These are phyloP conservation scores for Cephalopterus ornatus DNA, from an alignment of 2,113 vertebrate genomes.

Conservation along the genomic window DNA sequence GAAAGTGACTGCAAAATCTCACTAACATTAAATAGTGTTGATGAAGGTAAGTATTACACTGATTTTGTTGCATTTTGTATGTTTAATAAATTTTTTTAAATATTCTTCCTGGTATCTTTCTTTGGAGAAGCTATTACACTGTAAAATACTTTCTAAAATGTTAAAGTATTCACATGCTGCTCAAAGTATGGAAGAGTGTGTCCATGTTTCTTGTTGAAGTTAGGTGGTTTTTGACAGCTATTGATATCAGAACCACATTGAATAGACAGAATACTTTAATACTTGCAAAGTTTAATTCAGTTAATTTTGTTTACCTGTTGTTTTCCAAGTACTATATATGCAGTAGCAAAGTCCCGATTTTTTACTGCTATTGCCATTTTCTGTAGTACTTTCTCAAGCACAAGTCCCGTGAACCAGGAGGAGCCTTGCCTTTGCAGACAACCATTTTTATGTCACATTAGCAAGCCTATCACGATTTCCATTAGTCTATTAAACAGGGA, in stretches of 20 bases:
- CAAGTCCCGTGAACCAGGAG: not conserved
- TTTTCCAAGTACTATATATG: not conserved
- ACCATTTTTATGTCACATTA: not conserved
- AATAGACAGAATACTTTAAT: not conserved
- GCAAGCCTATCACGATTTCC: not conserved
- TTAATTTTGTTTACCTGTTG: not conserved
- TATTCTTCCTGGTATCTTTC: not conserved
- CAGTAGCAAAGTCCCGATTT: not conserved
- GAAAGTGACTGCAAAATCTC: constrained; percentile 77
- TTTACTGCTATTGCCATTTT: not conserved
- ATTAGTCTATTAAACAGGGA: not conserved
- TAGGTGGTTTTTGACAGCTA: not conserved
- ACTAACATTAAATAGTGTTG: constrained; percentile 75
- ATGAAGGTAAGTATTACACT: constrained; percentile 71
- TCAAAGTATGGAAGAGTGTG: not conserved
- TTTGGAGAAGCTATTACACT: not conserved
- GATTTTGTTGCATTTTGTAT: not conserved
- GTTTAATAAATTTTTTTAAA: not conserved
- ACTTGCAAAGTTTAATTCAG: not conserved
- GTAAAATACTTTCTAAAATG: not conserved
- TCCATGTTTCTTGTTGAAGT: not conserved
- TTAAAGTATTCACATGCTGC: not conserved
- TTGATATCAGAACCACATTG: not conserved
- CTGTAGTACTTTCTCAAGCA: not conserved
- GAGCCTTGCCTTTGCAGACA: not conserved